Conservation (phyloP, 1,140 invertebrate species). For the Orussus abietinus region DNA sequence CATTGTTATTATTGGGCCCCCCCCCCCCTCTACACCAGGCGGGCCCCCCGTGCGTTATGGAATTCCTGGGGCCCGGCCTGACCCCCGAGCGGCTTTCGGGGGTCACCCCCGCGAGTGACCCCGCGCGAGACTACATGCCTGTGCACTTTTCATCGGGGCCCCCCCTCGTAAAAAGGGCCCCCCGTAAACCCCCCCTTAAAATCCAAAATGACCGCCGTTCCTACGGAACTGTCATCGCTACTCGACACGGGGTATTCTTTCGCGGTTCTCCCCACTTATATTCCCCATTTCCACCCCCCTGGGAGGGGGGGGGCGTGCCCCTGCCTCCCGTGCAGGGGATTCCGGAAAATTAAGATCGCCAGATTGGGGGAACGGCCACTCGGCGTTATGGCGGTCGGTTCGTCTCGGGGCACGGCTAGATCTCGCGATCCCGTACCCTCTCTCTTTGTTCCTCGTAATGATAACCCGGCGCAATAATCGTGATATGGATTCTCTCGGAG, state of each 20-base stretch:
- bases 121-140: constrained; percentile 14
- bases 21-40: background rate
- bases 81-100: background rate
- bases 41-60: constrained; percentile 37
- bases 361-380: constrained; percentile 30
- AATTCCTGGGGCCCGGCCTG: constrained; percentile 18
- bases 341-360: constrained; percentile 40
- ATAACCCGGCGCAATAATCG: constrained; percentile 35
- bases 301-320: constrained; percentile 21
- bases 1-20: constrained; percentile 32
- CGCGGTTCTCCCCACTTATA: background rate
- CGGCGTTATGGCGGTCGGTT: constrained; percentile 3
- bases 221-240: background rate
- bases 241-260: background rate
- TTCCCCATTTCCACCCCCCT: constrained; percentile 10
- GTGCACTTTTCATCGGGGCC: constrained; percentile 9
- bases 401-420: constrained; percentile 1
- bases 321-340: constrained; percentile 22
- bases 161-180: constrained; percentile 14
- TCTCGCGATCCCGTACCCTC: constrained; percentile 3
- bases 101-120: no score
- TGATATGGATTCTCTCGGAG: constrained; percentile 12
- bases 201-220: background rate
- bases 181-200: constrained; percentile 5
- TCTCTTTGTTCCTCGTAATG: constrained; percentile 20